Evolutionary conservation across 2,888 invertebrate species (phyloP).

Genomic region (Gryllus longicercus): DNA sequence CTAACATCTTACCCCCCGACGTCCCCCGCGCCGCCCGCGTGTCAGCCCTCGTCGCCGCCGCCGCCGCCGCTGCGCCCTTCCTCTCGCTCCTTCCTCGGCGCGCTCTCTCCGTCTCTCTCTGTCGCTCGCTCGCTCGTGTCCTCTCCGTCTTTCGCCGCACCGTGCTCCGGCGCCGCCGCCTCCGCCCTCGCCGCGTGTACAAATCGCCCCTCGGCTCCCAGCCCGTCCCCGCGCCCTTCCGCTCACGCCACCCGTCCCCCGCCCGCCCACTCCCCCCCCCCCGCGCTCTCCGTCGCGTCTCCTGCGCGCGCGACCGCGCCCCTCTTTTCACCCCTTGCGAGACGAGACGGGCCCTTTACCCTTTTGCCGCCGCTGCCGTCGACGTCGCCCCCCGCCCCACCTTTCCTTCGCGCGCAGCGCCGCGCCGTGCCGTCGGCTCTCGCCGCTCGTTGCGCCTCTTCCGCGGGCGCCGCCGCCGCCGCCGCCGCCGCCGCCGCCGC

Average conservation of each 20-base stretch:
- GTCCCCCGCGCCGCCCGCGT: neutral
- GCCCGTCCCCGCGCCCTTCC: neutral
- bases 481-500: too few species aligned
- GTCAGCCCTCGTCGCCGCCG: neutral
- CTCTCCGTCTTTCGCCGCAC: neutral
- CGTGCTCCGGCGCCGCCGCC: neutral
- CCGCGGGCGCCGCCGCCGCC: neutral
- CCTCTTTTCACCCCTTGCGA: conserved; percentile 3
- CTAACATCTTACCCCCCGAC: neutral
- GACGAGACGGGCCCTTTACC: neutral
- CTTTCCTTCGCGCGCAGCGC: neutral
- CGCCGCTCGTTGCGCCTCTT: neutral
- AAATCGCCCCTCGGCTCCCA: neutral
- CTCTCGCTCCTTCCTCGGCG: neutral
- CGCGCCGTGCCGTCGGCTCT: neutral
- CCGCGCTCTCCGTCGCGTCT: neutral
- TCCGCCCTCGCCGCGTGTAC: neutral
- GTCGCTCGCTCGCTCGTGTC: neutral
- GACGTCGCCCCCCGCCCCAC: neutral
- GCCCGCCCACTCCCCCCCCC: neutral
- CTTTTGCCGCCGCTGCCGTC: neutral
- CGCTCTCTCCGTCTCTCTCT: neutral
- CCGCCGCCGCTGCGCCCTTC: neutral
- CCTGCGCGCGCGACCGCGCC: neutral
- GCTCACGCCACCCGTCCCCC: neutral